Evolutionary conservation across 2,113 vertebrate genomes (phyloP).

Genomic region (Acrocephalus kingi): DNA sequence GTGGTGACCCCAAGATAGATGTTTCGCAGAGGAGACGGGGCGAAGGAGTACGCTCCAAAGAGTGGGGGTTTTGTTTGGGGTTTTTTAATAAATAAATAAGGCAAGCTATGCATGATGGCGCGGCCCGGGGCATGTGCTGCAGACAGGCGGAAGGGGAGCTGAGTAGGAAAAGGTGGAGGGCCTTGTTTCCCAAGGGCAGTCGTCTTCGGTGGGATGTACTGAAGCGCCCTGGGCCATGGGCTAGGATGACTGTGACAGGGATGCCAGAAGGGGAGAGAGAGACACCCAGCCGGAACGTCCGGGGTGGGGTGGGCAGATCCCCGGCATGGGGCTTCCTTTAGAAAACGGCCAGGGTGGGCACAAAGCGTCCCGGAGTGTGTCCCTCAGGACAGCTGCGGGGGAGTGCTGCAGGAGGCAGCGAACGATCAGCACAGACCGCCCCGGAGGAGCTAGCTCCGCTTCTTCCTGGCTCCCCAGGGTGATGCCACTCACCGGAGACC

Average conservation of each 20-base stretch:
- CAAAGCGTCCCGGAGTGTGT: fast-evolving
- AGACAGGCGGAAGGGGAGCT: fast-evolving
- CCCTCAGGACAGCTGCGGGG: too few relatives aligned
- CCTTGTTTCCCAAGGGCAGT: neutral
- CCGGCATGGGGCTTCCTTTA: neutral
- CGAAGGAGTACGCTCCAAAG: fast-evolving
- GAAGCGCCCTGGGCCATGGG: neutral
- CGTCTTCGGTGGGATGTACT: neutral
- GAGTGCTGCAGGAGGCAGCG: neutral
- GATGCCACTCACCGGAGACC: neutral
- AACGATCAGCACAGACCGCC: neutral
- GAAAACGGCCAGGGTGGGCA: fast-evolving
- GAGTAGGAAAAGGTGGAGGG: neutral
- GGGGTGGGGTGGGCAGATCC: fast-evolving
- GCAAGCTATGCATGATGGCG: fast-evolving
- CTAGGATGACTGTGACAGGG: neutral
- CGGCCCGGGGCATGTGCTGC: fast-evolving
- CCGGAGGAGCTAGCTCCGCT: neutral
- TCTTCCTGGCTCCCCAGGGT: neutral
- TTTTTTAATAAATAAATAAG: neutral
- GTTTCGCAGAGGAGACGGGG: fast-evolving
- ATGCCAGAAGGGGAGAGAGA: neutral
- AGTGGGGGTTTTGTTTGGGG: neutral
- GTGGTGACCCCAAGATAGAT: neutral
- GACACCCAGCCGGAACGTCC: fast-evolving